A percentile compares a stretch with the other conserved stretches of the same genome.
These are phyloP conservation scores for Agriopis marginaria DNA, from an alignment of 2,888 invertebrate species.

Conservation along the genomic window DNA sequence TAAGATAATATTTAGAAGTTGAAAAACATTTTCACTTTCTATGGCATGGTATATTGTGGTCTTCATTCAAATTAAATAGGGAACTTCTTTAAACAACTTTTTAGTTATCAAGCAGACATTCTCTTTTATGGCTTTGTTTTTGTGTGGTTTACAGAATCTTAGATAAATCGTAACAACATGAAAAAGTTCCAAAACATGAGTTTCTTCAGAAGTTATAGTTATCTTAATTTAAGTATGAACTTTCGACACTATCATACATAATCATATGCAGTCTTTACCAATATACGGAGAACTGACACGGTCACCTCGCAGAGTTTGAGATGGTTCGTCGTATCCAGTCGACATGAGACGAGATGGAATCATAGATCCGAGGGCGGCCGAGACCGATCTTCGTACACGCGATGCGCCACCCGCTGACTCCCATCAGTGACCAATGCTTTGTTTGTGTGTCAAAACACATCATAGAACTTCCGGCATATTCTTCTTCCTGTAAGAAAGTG, in stretches of 20 bases:
- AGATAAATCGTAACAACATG: not conserved
- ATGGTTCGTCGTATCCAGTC: slow-evolving; percentile 95
- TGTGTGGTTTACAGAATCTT: not conserved
- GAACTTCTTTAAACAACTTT: not conserved
- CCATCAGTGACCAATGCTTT: slow-evolving; percentile 92
- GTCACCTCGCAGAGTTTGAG: slow-evolving; percentile 82
- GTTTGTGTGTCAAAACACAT: slow-evolving; percentile 91
- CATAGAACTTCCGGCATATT: slow-evolving; percentile 95
- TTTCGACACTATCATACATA: slow-evolving; percentile 36
- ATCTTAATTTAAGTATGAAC: slow-evolving; percentile 23
- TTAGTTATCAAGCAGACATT: not conserved
- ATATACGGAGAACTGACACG: slow-evolving; percentile 38
- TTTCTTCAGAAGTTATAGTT: slow-evolving; percentile 6
- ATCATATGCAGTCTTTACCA: slow-evolving; percentile 67
- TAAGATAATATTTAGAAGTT: too few relatives aligned
- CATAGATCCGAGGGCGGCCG: slow-evolving; percentile 93
- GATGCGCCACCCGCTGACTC: slow-evolving; percentile 94
- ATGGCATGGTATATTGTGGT: too few relatives aligned
- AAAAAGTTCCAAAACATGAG: not conserved
- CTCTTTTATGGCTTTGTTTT: not conserved
- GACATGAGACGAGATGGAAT: slow-evolving; percentile 92
- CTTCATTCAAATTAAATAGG: not conserved
- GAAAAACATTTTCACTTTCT: too few relatives aligned
- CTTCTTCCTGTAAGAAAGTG: slow-evolving; percentile 91
- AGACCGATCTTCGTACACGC: slow-evolving; percentile 92